Percentiles rank a stretch among this genome's conserved stretches.
Conservation (phyloP, 2,113 vertebrate species). For the Rhegmatorhina hoffmannsi region DNA sequence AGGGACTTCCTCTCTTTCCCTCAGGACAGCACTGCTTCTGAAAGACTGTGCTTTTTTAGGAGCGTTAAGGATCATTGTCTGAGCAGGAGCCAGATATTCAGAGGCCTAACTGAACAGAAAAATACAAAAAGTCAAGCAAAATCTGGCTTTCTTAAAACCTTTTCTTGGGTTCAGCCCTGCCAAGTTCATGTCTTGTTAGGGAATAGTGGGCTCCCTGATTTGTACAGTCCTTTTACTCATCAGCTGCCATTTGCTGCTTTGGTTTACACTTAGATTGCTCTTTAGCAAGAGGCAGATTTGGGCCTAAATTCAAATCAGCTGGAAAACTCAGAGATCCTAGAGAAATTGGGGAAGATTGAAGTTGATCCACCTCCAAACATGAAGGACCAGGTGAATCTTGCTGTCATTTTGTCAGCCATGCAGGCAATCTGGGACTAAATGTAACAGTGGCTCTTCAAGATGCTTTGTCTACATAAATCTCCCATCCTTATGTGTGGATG, state of each 20-base stretch:
- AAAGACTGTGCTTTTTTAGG: neutral
- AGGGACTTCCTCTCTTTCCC: neutral
- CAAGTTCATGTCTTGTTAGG: neutral
- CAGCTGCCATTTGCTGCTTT: neutral
- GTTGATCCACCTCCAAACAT: neutral
- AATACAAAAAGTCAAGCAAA: neutral
- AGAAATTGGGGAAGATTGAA: neutral
- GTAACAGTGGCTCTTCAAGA: neutral
- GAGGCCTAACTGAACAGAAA: neutral
- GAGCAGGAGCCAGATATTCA: neutral
- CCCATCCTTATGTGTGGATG: too few relatives aligned
- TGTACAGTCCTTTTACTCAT: neutral
- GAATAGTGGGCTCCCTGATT: neutral
- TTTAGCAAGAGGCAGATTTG: neutral
- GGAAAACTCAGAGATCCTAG: neutral
- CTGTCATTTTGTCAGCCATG: neutral
- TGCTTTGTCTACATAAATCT: neutral
- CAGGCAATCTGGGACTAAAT: neutral
- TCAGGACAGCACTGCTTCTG: neutral
- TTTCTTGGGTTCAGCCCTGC: neutral
- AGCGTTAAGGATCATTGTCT: neutral
- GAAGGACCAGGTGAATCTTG: neutral
- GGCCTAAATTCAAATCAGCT: neutral
- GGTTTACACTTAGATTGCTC: neutral
- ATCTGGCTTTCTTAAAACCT: neutral